Percentiles rank a stretch among this genome's conserved stretches.
Conservation (phyloP, 1,140 invertebrate species). For the Drosophila lacertosa region DNA sequence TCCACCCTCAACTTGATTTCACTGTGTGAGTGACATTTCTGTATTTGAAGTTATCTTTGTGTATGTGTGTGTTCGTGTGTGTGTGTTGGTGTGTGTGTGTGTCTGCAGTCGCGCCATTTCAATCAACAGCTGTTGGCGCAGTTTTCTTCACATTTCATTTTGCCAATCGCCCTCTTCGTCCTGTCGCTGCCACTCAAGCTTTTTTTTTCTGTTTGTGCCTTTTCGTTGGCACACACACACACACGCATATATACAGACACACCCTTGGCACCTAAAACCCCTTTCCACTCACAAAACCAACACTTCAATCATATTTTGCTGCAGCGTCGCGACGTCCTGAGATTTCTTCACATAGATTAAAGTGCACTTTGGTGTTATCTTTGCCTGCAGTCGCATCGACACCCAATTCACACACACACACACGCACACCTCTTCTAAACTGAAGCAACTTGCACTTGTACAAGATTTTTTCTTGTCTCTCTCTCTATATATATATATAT, state of each 20-base stretch:
- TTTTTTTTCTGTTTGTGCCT: constrained; percentile 39
- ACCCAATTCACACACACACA: constrained; percentile 31
- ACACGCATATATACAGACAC: background rate
- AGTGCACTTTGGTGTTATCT: constrained; percentile 81
- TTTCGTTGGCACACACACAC: constrained; percentile 18
- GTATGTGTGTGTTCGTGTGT: background rate
- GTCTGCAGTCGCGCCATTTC: constrained; percentile 36
- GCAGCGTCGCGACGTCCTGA: constrained; percentile 53
- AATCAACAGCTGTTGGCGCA: constrained; percentile 70
- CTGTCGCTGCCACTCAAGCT: constrained; percentile 47
- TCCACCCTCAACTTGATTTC: background rate
- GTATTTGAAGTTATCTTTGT: constrained; percentile 45
- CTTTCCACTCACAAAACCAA: background rate
- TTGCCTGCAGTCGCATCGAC: constrained; percentile 59
- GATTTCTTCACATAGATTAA: constrained; percentile 78
- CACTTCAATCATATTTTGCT: constrained; percentile 78
- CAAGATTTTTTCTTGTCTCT: constrained; percentile 35
- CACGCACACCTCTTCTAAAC: constrained; percentile 9
- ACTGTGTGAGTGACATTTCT: constrained; percentile 35
- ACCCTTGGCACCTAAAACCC: no score
- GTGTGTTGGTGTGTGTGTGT: constrained; percentile 1
- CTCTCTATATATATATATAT: constrained; percentile 14
- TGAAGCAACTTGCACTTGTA: constrained; percentile 64
- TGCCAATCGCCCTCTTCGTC: constrained; percentile 50
- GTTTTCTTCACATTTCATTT: constrained; percentile 61